These are phyloP conservation scores for Coptodon bakossiorum DNA, from an alignment of 2,113 vertebrate genomes.

Conservation along the genomic window DNA sequence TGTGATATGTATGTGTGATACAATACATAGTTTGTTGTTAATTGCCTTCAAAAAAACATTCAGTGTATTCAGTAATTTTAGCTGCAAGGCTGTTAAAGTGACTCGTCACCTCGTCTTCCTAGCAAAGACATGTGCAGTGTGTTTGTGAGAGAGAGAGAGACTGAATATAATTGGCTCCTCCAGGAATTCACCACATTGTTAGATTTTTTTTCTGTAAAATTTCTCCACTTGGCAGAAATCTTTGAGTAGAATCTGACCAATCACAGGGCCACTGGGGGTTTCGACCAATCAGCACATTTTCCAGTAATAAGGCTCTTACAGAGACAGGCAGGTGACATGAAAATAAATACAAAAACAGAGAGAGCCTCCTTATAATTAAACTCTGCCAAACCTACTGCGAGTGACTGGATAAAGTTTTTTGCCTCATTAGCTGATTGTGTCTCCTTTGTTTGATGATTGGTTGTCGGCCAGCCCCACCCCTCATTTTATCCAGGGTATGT, in stretches of 20 bases:
- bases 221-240: background rate
- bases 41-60: background rate
- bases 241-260: background rate
- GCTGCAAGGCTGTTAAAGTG: background rate
- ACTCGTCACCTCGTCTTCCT: background rate
- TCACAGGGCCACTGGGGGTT: background rate
- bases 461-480: background rate
- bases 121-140: background rate
- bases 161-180: slow-evolving; percentile 29
- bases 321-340: background rate
- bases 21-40: background rate
- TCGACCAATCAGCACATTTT: slow-evolving; percentile 8
- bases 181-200: background rate
- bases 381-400: background rate
- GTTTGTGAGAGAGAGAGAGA: background rate
- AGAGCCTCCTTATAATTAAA: background rate
- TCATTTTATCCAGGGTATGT: background rate
- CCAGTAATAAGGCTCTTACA: background rate
- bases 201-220: background rate
- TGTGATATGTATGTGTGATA: background rate
- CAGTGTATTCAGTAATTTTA: background rate
- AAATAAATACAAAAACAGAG: background rate
- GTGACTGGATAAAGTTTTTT: background rate
- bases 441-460: background rate
- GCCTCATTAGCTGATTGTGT: background rate